Evolutionary conservation across 1,140 invertebrate species (phyloP).

Genomic region (Conus ventricosus): DNA sequence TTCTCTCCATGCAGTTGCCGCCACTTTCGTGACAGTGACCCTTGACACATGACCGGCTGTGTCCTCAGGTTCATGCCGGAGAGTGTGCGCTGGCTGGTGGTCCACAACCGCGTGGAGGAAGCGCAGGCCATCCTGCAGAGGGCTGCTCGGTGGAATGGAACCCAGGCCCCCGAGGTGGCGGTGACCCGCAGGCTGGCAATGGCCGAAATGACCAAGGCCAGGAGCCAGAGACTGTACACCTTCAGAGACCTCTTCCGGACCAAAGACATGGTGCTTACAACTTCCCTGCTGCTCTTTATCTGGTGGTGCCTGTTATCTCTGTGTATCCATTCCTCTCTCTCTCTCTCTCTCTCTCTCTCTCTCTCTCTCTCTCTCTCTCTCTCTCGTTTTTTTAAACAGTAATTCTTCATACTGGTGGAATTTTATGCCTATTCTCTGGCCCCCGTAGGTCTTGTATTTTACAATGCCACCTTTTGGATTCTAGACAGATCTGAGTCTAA

Average conservation of each 20-base stretch:
- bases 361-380: too few relatives aligned
- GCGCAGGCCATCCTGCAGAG: neutral
- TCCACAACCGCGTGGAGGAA: neutral
- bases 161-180: neutral
- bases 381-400: too few relatives aligned
- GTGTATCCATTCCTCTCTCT: too few relatives aligned
- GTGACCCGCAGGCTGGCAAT: neutral
- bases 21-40: too few relatives aligned
- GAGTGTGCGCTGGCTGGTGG: conserved; percentile 23
- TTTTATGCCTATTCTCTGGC: too few relatives aligned
- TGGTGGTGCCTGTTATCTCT: conserved; percentile 12
- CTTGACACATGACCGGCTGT: too few relatives aligned
- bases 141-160: neutral
- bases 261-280: conserved; percentile 5
- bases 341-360: too few relatives aligned
- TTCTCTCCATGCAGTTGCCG: too few relatives aligned
- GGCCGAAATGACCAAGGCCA: neutral
- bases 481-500: too few relatives aligned
- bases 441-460: too few relatives aligned
- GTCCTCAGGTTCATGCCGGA: conserved; percentile 13
- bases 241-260: conserved; percentile 36
- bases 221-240: neutral
- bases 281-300: conserved; percentile 29
- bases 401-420: too few relatives aligned
- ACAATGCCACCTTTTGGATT: too few relatives aligned